Base-by-base conservation (phyloP, 2,797 vertebrate genomes). In the Gephyroberyx darwinii region DNA sequence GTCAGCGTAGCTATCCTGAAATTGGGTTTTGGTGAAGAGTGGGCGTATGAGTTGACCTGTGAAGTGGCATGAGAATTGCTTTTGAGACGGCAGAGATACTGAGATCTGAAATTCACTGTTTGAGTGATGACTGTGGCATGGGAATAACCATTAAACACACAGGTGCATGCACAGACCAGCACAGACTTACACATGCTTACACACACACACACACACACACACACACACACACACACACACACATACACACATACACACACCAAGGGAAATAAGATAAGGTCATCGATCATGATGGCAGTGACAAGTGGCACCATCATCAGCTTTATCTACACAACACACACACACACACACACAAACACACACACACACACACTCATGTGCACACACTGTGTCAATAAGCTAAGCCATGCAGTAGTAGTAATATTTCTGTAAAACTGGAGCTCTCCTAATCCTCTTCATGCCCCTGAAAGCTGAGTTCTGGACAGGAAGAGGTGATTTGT, bases 221-320 rank as follows among this genome's bases (percentile, higher is more conserved):
- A 52, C 48, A 53, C 33, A 17, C 62, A 66, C 8, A 75, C 9
- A 52, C 64, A 55, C 64, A 41, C 52, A 57, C 53, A 41, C 51
- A 65, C 50, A 53, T n/a, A 65, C 33, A 47, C 65, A 57, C 64
- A 69, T 48, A 53, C 47, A 68, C 33, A 53, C 20, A 53, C 48
- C 10, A 35, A 72, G 16, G 14, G 8, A 81, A 65, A 81, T 10
- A 80, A 72, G 37, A 83, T 51, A 82, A 78, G 48, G 69, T 77
- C 75, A 84, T 89, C 35, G 16, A 80, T 87, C 84, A 83, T 17
- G 43, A 55, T 20, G 60, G 60, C 73, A 83, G 69, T 69, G 73
- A 83, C 66, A 87, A 83, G 83, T 76, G 59, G 71, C 37, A 57
- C 62, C 57, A 72, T 74, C 83, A 52, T 37, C 1, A 0, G 17